These are phyloP conservation scores for Bradysia coprophila DNA, from an alignment of 1,140 invertebrate genomes.

Conservation along the genomic window DNA sequence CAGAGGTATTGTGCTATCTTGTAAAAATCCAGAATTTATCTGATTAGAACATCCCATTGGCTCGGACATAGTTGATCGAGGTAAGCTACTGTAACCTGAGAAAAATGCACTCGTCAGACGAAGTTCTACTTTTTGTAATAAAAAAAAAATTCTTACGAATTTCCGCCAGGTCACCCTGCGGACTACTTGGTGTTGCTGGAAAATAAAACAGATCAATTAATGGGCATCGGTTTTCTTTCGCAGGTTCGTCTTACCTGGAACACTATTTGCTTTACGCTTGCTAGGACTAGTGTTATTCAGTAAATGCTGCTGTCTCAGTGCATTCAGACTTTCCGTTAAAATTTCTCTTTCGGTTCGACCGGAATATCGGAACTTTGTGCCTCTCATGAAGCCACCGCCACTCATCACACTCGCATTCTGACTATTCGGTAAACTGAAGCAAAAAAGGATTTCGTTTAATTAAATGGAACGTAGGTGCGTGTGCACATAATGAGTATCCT, in stretches of 20 bases:
- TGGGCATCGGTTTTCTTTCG: too few species aligned
- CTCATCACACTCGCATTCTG: constrained; percentile 73
- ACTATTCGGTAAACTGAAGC: constrained; percentile 64
- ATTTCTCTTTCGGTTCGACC: constrained; percentile 79
- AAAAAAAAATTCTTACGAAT: constrained; percentile 12
- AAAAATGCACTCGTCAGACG: background rate
- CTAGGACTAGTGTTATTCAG: constrained; percentile 37
- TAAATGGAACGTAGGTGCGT: too few species aligned
- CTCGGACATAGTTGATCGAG: constrained; percentile 59
- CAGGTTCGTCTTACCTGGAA: too few species aligned
- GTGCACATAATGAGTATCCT: too few species aligned
- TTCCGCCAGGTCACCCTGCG: constrained; percentile 24
- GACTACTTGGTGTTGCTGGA: constrained; percentile 69
- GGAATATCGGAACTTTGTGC: constrained; percentile 82
- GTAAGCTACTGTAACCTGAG: constrained; percentile 65
- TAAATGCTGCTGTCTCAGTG: constrained; percentile 27
- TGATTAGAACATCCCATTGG: constrained; percentile 27
- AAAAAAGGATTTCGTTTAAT: constrained; percentile 7
- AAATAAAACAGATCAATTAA: too few species aligned
- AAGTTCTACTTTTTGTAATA: background rate
- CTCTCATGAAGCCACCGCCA: constrained; percentile 83
- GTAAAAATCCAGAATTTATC: constrained; percentile 24
- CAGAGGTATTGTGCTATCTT: constrained; percentile 30
- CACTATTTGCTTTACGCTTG: constrained; percentile 58
- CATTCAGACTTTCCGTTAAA: constrained; percentile 38